Conservation (phyloP, 2,113 vertebrate species). For the Neopipo cinnamomea region DNA sequence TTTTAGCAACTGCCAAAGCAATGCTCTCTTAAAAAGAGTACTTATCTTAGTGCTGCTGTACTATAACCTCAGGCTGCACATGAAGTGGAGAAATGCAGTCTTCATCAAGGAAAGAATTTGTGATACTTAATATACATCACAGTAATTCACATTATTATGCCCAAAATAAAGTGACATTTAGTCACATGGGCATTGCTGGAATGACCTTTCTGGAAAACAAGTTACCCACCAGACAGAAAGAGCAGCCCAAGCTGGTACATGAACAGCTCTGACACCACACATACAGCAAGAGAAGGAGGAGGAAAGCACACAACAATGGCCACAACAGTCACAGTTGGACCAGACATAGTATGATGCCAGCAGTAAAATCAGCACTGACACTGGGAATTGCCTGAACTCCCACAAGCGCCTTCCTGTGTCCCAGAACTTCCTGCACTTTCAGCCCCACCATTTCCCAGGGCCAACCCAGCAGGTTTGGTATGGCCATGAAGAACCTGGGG, state of each 20-base stretch:
- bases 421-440: not conserved
- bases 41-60: not conserved
- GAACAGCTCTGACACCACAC: not conserved
- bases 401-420: fast-evolving
- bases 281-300: not conserved
- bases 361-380: not conserved
- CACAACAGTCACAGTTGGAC: fast-evolving
- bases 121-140: not conserved
- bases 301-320: not conserved
- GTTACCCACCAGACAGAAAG: not conserved
- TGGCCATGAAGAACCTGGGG: not conserved
- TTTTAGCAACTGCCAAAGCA: not conserved
- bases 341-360: fast-evolving
- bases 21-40: not conserved
- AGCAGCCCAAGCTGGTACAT: not conserved
- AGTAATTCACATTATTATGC: not conserved
- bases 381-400: not conserved
- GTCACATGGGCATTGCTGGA: not conserved
- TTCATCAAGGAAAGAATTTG: not conserved
- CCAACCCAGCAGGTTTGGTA: not conserved
- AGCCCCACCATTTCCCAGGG: not conserved
- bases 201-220: not conserved
- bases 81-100: not conserved
- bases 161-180: not conserved
- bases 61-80: not conserved